Base-by-base conservation (phyloP, 2,113 vertebrate genomes). In the Zosterops pallidus region DNA sequence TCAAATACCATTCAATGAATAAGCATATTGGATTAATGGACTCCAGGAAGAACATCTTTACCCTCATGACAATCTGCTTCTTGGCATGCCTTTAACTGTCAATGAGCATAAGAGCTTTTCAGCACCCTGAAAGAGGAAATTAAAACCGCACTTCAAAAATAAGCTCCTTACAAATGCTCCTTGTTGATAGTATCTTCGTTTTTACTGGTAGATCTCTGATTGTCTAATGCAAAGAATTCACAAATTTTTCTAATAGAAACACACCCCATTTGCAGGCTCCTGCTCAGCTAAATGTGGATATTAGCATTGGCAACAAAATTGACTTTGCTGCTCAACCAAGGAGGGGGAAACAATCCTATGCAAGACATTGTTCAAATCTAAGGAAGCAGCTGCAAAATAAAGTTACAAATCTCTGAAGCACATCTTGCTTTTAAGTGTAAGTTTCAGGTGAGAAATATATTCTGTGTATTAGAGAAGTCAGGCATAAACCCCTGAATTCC, bases 401-500 rank as follows among this genome's bases (percentile, higher is more conserved):
- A 83, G 11, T 64, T 44, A 47, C 21, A 90, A 82, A 55, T 46
- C 20, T 59, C 71, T 59, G 63, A 81, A 53, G 18, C n/a, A 46
- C 1, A 1, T 74, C 55, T 60, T 69, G 50, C 19, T 74, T 76
- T 65, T 59, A 88, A 62, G 11, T 15, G 14, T 42, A 70, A 37
- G 4, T 46, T 80, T 25, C 31, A 70, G 55, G 13, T 46, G 23
- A 95, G 42, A 69, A 92, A 83, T 29, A 21, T 7, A 28, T 52
- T 0, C 0, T 63, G 11, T 29, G 29, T 56, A 23, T 88, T 65
- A 41, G 25, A 24, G 24, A 92, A 90, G 55, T 22, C 31, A 81
- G 46, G 22, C 0, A 0, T 11, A 74, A 84, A 81, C 2, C 4
- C 28, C 16, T 6, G 1, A 11, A 24, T 78, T 81, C 68, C 77